Evolutionary conservation across 2,797 vertebrate species (phyloP).

Genomic region (Spinibarbus caldwelli): DNA sequence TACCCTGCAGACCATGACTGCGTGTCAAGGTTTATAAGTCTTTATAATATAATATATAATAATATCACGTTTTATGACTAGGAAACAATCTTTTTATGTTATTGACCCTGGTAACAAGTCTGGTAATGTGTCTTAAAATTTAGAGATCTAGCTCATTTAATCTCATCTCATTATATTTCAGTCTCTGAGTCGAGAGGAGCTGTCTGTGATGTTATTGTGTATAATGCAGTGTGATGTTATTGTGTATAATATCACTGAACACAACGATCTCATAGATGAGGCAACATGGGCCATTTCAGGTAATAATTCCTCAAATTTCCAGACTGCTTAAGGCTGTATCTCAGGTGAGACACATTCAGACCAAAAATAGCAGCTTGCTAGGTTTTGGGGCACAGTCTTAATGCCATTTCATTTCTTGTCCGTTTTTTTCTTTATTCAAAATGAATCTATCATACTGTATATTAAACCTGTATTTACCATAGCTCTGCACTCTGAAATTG

Average conservation of each 20-base stretch:
- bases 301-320: constrained; percentile 56
- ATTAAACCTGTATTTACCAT: constrained; percentile 3
- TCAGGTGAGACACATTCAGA: not conserved
- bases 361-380: not conserved
- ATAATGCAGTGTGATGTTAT: constrained; percentile 89
- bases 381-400: not conserved
- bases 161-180: constrained; percentile 62
- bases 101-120: not conserved
- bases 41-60: not conserved
- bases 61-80: not conserved
- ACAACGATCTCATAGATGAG: constrained; percentile 80
- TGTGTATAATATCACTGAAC: constrained; percentile 91
- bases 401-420: not conserved
- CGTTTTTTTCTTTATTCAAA: not conserved
- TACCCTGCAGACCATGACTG: not conserved
- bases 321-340: not conserved
- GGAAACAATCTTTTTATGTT: not conserved
- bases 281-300: constrained; percentile 87
- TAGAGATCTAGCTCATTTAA: not conserved
- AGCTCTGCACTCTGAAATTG: constrained; percentile 82
- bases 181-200: constrained; percentile 72
- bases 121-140: not conserved
- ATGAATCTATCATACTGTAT: not conserved
- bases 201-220: constrained; percentile 85
- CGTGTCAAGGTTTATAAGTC: not conserved